Conservation (phyloP, 1,140 invertebrate genomes). For the Microvelia longipes region DNA sequence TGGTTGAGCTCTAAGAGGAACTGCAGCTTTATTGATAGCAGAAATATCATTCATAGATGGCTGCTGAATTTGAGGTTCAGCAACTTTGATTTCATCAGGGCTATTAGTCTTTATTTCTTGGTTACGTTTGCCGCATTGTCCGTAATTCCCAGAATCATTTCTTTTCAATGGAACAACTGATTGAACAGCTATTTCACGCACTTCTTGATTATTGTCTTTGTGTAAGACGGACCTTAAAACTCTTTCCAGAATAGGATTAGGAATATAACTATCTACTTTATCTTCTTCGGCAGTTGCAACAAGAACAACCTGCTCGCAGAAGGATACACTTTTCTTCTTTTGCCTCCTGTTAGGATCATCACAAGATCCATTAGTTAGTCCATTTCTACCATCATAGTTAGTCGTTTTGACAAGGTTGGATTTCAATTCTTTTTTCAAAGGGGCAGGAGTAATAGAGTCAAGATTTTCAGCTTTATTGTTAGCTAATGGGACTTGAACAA, state of each 20-base stretch:
- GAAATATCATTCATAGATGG: background rate
- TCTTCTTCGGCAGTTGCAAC: slow-evolving; percentile 82
- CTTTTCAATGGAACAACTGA: slow-evolving; percentile 25
- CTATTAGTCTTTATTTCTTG: background rate
- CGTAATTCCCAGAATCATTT: slow-evolving; percentile 22
- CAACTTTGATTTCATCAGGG: slow-evolving; percentile 3
- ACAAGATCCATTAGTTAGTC: slow-evolving; percentile 11
- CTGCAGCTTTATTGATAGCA: background rate
- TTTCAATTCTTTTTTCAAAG: slow-evolving; percentile 1
- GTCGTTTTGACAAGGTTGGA: background rate
- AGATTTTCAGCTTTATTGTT: background rate
- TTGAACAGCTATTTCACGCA: slow-evolving; percentile 20
- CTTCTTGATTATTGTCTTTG: slow-evolving; percentile 31
- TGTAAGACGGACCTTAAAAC: slow-evolving; percentile 66
- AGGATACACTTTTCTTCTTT: slow-evolving; percentile 85
- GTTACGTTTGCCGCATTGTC: slow-evolving; percentile 12
- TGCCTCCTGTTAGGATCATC: slow-evolving; percentile 29
- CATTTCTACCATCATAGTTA: background rate
- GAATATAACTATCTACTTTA: slow-evolving; percentile 75
- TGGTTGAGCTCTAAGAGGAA: slow-evolving; percentile 5
- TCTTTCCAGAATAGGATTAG: slow-evolving; percentile 75
- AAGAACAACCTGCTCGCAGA: slow-evolving; percentile 81
- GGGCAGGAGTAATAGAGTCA: background rate
- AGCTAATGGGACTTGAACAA: background rate
- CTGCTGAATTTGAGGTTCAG: background rate